Evolutionary conservation across 1,140 invertebrate genomes (phyloP).

Genomic region (Drosophila serrata): DNA sequence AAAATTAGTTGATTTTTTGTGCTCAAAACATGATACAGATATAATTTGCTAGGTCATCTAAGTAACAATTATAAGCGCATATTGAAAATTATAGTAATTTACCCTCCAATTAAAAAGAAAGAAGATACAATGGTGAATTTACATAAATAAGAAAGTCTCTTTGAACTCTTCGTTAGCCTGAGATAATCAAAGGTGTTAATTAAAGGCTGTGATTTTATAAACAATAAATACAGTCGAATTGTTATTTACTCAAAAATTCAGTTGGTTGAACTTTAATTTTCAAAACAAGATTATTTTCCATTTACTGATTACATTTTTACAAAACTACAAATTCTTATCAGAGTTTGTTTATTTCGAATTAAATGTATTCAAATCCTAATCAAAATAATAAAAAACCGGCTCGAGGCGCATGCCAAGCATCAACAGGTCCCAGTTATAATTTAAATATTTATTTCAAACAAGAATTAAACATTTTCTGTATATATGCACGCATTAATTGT

Average conservation of each 20-base stretch:
- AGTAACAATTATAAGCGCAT: not conserved
- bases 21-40: slow-evolving; percentile 12
- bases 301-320: slow-evolving; percentile 17
- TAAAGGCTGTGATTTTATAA: not conserved
- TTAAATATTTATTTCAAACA: slow-evolving; percentile 27
- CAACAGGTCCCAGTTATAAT: slow-evolving; percentile 37
- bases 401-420: slow-evolving; percentile 14
- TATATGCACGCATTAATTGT: slow-evolving; percentile 34
- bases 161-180: not conserved
- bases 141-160: slow-evolving; percentile 5
- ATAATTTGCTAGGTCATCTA: slow-evolving; percentile 1
- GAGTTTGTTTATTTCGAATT: slow-evolving; percentile 3
- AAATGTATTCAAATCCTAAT: slow-evolving; percentile 24
- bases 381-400: slow-evolving; percentile 34
- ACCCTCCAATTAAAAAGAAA: not conserved
- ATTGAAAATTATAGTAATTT: not conserved
- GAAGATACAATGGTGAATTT: not conserved
- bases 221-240: not conserved
- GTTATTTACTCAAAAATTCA: not conserved
- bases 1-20: slow-evolving; percentile 8
- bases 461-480: slow-evolving; percentile 10
- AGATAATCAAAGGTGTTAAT: slow-evolving; percentile 1
- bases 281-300: slow-evolving; percentile 4
- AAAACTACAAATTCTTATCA: slow-evolving; percentile 31
- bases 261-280: not conserved